Conservation (phyloP, 2,113 vertebrate species). For the Chitala chitala region DNA sequence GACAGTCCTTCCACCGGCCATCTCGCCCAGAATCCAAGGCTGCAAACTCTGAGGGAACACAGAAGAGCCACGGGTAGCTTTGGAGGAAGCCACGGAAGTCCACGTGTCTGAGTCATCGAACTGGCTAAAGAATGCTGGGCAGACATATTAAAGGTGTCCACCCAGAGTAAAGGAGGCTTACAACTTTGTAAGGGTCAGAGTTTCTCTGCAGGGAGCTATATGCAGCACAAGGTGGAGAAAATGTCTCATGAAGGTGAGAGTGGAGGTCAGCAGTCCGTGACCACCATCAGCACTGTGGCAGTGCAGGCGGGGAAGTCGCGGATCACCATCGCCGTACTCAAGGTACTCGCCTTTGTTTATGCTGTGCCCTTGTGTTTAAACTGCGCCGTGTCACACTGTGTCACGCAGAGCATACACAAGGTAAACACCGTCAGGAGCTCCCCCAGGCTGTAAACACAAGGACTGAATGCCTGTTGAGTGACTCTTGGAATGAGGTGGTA, state of each 20-base stretch:
- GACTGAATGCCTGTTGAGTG: no score
- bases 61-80: background rate
- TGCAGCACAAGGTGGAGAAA: constrained; percentile 23
- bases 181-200: background rate
- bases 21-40: constrained; percentile 11
- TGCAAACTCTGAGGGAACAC: background rate
- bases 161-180: background rate
- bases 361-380: background rate
- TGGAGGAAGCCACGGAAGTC: no score
- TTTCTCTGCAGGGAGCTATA: constrained; percentile 6
- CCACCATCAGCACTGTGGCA: constrained; percentile 73
- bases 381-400: background rate
- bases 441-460: background rate
- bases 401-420: no score
- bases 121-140: background rate
- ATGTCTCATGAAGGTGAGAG: constrained; percentile 60
- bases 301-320: constrained; percentile 73
- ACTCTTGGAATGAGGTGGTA: no score
- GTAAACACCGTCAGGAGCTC: background rate
- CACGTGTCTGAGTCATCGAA: no score
- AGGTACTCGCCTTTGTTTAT: constrained; percentile 58
- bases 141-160: background rate
- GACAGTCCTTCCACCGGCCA: constrained; percentile 4
- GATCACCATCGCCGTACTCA: constrained; percentile 72
- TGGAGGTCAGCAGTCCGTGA: constrained; percentile 59